Conservation (phyloP, 1,140 invertebrate genomes). For the Parasteatoda tepidariorum region DNA sequence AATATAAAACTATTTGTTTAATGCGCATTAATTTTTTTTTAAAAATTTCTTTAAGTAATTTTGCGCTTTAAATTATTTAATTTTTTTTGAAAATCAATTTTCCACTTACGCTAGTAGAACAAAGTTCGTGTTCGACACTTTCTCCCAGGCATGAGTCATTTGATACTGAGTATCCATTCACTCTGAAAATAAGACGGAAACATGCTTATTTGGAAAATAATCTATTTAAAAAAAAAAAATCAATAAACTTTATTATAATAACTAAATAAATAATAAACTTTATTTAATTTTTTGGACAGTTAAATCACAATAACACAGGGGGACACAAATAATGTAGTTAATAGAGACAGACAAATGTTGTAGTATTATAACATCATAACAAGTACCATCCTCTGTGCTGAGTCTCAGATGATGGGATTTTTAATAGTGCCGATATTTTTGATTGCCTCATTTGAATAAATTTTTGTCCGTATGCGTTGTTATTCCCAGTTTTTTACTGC, state of each 20-base stretch:
- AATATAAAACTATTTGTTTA: background rate
- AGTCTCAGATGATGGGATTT: no score
- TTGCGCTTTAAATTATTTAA: background rate
- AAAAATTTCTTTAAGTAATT: background rate
- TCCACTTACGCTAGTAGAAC: slow-evolving; percentile 30
- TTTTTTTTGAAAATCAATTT: background rate
- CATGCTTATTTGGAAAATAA: background rate
- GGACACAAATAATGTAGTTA: background rate
- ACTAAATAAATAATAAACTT: background rate
- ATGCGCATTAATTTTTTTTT: background rate
- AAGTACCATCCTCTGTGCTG: no score
- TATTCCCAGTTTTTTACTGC: no score
- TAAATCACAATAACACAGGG: background rate
- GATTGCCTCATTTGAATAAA: no score
- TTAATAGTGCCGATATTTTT: no score
- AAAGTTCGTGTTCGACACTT: slow-evolving; percentile 25
- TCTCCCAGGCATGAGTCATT: slow-evolving; percentile 1
- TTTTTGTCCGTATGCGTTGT: no score
- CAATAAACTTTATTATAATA: background rate
- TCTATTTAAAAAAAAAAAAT: background rate
- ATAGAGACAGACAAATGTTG: background rate
- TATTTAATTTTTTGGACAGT: no score
- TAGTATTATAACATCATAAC: background rate
- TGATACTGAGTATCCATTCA: background rate
- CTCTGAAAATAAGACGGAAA: slow-evolving; percentile 15